Evolutionary conservation across 2,113 vertebrate species (phyloP), one percentile per base, ranked within the genome.

Genomic region (Nicator chloris): DNA sequence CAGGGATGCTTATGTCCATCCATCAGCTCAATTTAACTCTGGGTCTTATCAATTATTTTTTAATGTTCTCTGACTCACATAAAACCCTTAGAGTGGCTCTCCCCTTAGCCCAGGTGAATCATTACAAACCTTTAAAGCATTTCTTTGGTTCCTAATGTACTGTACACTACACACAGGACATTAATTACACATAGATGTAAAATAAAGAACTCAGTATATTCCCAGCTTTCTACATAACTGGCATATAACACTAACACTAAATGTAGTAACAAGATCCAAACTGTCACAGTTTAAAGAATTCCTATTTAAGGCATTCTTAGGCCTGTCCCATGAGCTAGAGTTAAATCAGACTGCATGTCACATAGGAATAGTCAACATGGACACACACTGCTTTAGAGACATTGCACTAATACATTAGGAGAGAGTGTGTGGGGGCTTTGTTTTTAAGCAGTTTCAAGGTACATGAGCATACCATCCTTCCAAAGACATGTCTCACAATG

Each of bases 351-450:
- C n/a, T 37, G n/a, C 7, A 33, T 2, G 8, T 45, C 78, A 56
- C 45, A 56, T 30, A 59, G 24, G 27, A 75, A 61, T 0, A 49
- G 18, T 20, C 60, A 57, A 27, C 9, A 20, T 8, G 31, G 54
- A 33, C 8, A 37, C 2, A 60, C 9, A 21, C 9, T 21, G 10
- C 35, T 60, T 61, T 50, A 77, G 10, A 64, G 22, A 68, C 39
- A 35, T 1, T 30, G 13, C 13, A 64, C 30, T 54, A 54, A 15
- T 8, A 54, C 6, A 13, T 3, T 45, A 56, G 22, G 11, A 35
- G 27, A 10, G 8, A 13, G 10, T 3, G 3, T 13, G 19, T 0
- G 13, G 8, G 23, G 13, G 11, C 4, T 42, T 40, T 65, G 21
- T 47, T 54, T 69, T 60, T 33, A 44, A 39, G 54, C 54, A 28